phyloP scores from a whole-genome alignment of 2,888 invertebrate genomes.

The Lampropteryx suffumata region DNA sequence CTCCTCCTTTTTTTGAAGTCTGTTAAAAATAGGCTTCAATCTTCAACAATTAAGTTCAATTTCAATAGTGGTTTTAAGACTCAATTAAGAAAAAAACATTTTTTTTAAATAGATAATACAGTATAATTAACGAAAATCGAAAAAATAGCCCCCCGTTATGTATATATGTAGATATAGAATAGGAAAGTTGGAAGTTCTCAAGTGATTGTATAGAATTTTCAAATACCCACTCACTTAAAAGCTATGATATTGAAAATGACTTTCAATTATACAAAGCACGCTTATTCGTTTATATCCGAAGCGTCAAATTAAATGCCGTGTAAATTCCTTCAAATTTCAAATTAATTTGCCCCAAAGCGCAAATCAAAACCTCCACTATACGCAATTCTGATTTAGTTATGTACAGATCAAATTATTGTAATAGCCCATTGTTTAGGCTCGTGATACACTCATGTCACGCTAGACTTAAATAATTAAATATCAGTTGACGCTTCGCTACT shows the following conservation, averaged over 20 bases:
- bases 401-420: slow-evolving; percentile 29
- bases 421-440: slow-evolving; percentile 20
- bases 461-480: neutral
- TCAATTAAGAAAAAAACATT: too few relatives aligned
- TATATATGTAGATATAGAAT: too few relatives aligned
- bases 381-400: slow-evolving; percentile 35
- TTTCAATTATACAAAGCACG: slow-evolving; percentile 7
- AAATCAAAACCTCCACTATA: slow-evolving; percentile 36
- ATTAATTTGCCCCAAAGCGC: slow-evolving; percentile 33
- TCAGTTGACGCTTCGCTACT: too few relatives aligned
- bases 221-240: neutral
- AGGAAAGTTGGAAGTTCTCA: too few relatives aligned
- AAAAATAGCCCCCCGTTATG: too few relatives aligned
- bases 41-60: too few relatives aligned
- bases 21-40: too few relatives aligned
- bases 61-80: too few relatives aligned
- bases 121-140: too few relatives aligned
- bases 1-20: too few relatives aligned
- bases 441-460: neutral
- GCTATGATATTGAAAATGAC: neutral
- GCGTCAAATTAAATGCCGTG: slow-evolving; percentile 26
- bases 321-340: slow-evolving; percentile 32
- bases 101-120: too few relatives aligned
- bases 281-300: slow-evolving; percentile 9
- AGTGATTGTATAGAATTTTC: neutral